Base-by-base conservation (phyloP, 2,113 vertebrate species). In the Recurvirostra avosetta region DNA sequence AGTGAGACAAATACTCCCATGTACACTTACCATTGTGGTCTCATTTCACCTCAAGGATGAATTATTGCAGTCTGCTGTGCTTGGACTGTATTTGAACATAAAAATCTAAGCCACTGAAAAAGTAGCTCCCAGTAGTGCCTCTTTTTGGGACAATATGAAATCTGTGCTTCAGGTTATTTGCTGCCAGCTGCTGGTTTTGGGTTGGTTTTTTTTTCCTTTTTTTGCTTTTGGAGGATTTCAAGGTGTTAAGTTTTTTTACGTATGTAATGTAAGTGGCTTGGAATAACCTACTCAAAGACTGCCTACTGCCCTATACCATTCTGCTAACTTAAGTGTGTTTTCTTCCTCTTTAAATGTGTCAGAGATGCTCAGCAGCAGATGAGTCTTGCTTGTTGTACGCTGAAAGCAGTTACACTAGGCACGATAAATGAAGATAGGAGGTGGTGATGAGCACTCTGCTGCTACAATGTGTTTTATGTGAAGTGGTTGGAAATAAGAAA, bases 61-160 rank as follows among this genome's bases (percentile, higher is more conserved):
- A 25, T 63, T 88, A 45, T 6, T 87, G 49, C 4, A 4, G 19
- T 75, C 93, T 88, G 23, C 62, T 73, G 15, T 77, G 36, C 68
- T 94, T 73, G 59, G 32, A 29, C 49, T 68, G 4, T 62, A 41
- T 80, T 88, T 91, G 80, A 76, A 61, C 11, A 14, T 9, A 22
- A 55, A 93, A 56, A 77, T 63, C 29, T 59, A 86, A 94, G 29
- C 56, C 25, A 22, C 23, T 86, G 67, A 67, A 79, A 66, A 90
- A 74, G 70, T 61, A 67, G 21, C n/a, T 97, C 41, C 71, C 55
- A 74, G 50, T 59, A 74, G 30, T 59, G 56, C 34, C 34, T 91
- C 13, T 93, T 78, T 38, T 40, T 12, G 55, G 29, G 75, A 78
- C 56, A 76, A 47, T 7, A 15, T 36, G 52, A 55, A 93, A 34